Percentiles rank a stretch among this genome's conserved stretches.
Evolutionary conservation across 2,888 invertebrate genomes (phyloP).

Genomic region (Lycocerus yunnanus): DNA sequence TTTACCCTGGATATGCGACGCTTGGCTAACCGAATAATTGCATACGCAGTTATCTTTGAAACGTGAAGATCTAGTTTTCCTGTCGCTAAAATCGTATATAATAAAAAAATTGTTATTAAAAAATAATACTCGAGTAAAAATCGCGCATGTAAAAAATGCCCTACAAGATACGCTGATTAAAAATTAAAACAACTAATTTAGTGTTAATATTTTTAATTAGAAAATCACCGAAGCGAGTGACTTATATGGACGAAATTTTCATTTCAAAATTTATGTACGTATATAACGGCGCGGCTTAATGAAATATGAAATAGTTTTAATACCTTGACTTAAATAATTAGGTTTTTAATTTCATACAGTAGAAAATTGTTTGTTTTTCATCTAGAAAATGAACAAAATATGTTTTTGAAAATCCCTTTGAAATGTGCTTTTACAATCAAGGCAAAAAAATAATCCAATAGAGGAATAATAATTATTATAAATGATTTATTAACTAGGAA

Average conservation of each 20-base stretch:
- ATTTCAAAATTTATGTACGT: not conserved
- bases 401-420: not conserved
- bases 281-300: not conserved
- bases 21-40: constrained; percentile 31
- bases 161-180: not conserved
- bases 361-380: not conserved
- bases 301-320: not conserved
- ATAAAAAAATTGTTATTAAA: not conserved
- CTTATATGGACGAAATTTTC: not conserved
- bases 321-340: not conserved
- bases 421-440: not conserved
- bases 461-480: no score
- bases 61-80: not conserved
- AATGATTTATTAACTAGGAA: no score
- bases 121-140: not conserved
- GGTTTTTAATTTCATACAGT: not conserved
- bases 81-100: not conserved
- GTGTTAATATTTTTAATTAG: not conserved
- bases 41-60: constrained; percentile 13
- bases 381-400: not conserved
- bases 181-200: not conserved
- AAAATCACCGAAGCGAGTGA: not conserved
- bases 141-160: not conserved
- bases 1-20: constrained; percentile 34
- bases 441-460: not conserved